These are phyloP conservation scores for Limnephilus marmoratus DNA, from an alignment of 2,888 invertebrate genomes.

Conservation along the genomic window DNA sequence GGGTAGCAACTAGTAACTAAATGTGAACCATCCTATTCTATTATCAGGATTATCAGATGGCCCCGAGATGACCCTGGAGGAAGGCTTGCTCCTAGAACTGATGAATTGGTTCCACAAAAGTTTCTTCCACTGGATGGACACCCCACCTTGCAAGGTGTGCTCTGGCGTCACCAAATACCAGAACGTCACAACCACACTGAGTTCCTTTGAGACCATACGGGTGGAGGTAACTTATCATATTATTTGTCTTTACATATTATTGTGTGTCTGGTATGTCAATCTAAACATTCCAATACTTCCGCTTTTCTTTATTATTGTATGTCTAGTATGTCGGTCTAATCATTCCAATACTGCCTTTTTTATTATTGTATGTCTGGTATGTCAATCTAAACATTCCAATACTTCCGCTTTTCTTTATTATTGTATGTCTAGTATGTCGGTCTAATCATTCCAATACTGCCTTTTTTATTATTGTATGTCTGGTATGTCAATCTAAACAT, in stretches of 20 bases:
- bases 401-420: too few species aligned
- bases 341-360: too few species aligned
- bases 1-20: too few species aligned
- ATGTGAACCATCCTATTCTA: neutral
- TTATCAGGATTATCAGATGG: slow-evolving; percentile 69
- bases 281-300: neutral
- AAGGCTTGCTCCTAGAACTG: slow-evolving; percentile 87
- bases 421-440: too few species aligned
- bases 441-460: too few species aligned
- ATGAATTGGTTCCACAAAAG: slow-evolving; percentile 94
- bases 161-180: slow-evolving; percentile 74
- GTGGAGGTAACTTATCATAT: slow-evolving; percentile 77
- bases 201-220: slow-evolving; percentile 75
- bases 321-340: neutral
- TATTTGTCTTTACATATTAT: neutral
- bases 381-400: too few species aligned
- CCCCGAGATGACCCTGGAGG: slow-evolving; percentile 79
- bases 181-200: slow-evolving; percentile 72
- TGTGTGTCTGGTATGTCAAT: neutral
- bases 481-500: too few species aligned
- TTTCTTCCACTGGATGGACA: slow-evolving; percentile 95
- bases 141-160: slow-evolving; percentile 85
- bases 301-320: too few species aligned
- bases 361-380: too few species aligned
- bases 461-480: too few species aligned